These are phyloP conservation scores for Temnopleurus reevesii DNA, from an alignment of 53 echinoderm and acorn worm species.

Conservation along the genomic window DNA sequence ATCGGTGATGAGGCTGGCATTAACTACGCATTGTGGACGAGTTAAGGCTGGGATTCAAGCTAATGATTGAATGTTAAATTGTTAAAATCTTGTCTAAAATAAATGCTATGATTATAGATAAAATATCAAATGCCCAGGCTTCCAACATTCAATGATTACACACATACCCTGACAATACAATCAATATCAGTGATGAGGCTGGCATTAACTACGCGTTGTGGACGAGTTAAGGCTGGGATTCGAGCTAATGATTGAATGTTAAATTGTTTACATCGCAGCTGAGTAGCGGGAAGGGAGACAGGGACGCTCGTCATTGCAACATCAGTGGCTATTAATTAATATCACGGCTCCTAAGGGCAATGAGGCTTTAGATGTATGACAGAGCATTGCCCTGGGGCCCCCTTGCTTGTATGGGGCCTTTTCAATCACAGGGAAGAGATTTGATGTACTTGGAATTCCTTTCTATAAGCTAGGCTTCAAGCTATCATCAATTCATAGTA, in stretches of 20 bases:
- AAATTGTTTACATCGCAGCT: slow-evolving; percentile 47
- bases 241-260: slow-evolving; percentile 38
- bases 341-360: slow-evolving; percentile 35
- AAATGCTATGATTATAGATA: no score
- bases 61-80: slow-evolving; percentile 5
- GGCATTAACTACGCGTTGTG: neutral
- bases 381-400: neutral
- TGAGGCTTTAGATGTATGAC: neutral
- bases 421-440: neutral
- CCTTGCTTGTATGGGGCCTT: neutral
- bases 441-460: no score
- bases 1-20: no score
- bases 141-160: no score
- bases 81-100: no score
- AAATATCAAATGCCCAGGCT: no score
- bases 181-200: neutral
- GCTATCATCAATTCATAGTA: neutral
- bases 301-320: neutral
- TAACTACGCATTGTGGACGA: no score
- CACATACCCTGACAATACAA: neutral
- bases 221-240: neutral
- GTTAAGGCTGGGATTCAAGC: neutral
- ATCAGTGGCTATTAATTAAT: slow-evolving; percentile 32
- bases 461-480: no score
- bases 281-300: slow-evolving; percentile 4